Conservation (phyloP, 2,113 vertebrate genomes). For the Arvicanthis niloticus region DNA sequence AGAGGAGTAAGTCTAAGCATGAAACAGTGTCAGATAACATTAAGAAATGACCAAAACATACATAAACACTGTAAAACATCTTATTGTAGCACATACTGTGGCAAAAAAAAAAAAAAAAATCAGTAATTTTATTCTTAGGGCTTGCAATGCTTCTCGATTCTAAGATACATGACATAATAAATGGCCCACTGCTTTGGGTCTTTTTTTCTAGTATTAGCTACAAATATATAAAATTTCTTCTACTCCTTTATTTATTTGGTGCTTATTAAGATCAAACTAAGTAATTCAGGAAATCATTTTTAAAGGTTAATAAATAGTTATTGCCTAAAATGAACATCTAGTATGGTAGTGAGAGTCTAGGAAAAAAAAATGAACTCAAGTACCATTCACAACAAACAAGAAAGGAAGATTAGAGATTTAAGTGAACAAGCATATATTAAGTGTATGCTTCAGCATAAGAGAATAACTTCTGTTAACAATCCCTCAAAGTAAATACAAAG, state of each 20-base stretch:
- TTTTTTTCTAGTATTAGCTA: constrained; percentile 43
- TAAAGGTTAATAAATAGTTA: constrained; percentile 45
- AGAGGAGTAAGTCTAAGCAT: constrained; percentile 51
- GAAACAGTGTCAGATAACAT: constrained; percentile 62
- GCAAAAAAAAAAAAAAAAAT: constrained; percentile 2
- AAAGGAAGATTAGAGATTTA: constrained; percentile 8
- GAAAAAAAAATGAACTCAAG: background rate
- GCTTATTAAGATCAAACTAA: constrained; percentile 51
- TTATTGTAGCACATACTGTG: constrained; percentile 57
- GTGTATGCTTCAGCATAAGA: background rate
- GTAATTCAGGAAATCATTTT: background rate
- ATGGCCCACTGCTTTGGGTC: constrained; percentile 37
- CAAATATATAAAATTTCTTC: constrained; percentile 36
- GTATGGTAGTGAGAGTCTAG: background rate
- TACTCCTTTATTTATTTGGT: constrained; percentile 40
- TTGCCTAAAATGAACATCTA: constrained; percentile 38
- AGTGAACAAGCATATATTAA: constrained; percentile 9
- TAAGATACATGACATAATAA: constrained; percentile 19
- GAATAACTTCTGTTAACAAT: constrained; percentile 60
- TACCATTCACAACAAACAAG: constrained; percentile 43
- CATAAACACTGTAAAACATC: background rate
- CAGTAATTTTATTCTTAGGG: constrained; percentile 6
- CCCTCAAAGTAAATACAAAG: constrained; percentile 46
- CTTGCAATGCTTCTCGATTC: constrained; percentile 35
- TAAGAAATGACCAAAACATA: constrained; percentile 62